Evolutionary conservation across 2,797 vertebrate species (phyloP).

Genomic region (Intellagama lesueurii): DNA sequence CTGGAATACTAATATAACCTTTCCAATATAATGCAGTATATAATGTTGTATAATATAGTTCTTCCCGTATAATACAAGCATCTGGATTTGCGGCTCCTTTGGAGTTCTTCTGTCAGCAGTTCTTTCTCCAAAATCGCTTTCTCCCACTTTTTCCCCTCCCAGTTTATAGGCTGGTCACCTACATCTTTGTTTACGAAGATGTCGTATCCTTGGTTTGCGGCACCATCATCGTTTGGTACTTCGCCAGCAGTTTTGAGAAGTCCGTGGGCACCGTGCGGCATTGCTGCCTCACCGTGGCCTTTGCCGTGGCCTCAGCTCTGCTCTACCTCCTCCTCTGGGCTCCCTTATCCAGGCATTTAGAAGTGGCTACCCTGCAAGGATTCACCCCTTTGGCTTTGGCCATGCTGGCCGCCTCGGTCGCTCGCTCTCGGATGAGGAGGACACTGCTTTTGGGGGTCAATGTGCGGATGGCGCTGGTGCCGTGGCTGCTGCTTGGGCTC

Average conservation of each 20-base stretch:
- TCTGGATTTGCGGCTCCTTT: not conserved
- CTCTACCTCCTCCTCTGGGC: not conserved
- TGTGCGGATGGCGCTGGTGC: slow-evolving; percentile 61
- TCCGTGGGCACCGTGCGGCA: not conserved
- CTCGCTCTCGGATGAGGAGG: slow-evolving; percentile 45
- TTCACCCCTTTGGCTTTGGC: slow-evolving; percentile 47
- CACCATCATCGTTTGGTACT: slow-evolving; percentile 2
- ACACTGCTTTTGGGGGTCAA: slow-evolving; percentile 69
- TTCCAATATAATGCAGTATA: too few relatives aligned
- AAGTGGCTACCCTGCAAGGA: not conserved
- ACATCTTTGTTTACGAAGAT: slow-evolving; percentile 67
- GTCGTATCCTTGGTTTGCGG: slow-evolving; percentile 1
- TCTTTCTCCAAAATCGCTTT: not conserved
- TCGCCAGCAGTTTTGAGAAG: slow-evolving; percentile 24
- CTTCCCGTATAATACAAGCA: too few relatives aligned
- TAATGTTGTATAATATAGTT: too few relatives aligned
- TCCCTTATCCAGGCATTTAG: not conserved
- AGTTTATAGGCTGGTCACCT: slow-evolving; percentile 76
- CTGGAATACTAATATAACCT: too few relatives aligned
- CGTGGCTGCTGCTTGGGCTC: slow-evolving; percentile 67
- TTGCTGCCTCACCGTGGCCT: not conserved
- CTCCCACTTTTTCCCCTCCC: not conserved
- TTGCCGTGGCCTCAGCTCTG: not conserved
- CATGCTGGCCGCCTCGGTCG: slow-evolving; percentile 40
- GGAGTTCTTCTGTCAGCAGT: too few relatives aligned